Conservation (phyloP, 2,888 invertebrate species). For the Eristalis arbustorum region DNA sequence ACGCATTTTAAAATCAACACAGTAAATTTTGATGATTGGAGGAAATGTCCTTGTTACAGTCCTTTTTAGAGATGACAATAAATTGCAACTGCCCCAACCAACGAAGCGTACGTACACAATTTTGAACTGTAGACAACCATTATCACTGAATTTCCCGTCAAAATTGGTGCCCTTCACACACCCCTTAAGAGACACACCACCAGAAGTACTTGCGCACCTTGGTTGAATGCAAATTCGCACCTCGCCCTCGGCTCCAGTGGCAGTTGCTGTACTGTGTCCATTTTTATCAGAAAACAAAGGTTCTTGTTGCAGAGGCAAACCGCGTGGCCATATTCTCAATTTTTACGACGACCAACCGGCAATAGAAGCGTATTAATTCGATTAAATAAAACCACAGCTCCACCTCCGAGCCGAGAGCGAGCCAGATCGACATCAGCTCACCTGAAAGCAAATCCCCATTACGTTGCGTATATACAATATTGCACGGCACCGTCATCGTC, state of each 20-base stretch:
- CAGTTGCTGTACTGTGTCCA: neutral
- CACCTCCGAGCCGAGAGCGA: constrained; percentile 38
- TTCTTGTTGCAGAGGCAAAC: neutral
- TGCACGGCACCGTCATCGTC: constrained; percentile 58
- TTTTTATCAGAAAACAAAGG: neutral
- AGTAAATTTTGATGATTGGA: too few species aligned
- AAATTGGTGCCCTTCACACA: neutral
- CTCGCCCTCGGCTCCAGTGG: neutral
- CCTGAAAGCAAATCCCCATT: constrained; percentile 62
- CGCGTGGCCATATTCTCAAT: neutral
- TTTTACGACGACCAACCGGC: constrained; percentile 13
- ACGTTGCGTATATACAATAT: constrained; percentile 56
- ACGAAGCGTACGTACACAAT: neutral
- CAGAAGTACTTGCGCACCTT: neutral
- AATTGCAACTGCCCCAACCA: too few species aligned
- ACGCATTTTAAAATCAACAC: too few species aligned
- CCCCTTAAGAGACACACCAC: neutral
- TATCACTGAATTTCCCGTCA: neutral
- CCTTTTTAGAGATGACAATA: too few species aligned
- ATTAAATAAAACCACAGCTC: constrained; percentile 60
- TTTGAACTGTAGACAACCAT: neutral
- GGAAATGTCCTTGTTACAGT: too few species aligned
- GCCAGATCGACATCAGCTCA: constrained; percentile 59
- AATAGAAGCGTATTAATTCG: constrained; percentile 39
- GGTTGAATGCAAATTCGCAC: neutral